Conservation (phyloP, 1,140 invertebrate species). For the Drosophila hydei region DNA sequence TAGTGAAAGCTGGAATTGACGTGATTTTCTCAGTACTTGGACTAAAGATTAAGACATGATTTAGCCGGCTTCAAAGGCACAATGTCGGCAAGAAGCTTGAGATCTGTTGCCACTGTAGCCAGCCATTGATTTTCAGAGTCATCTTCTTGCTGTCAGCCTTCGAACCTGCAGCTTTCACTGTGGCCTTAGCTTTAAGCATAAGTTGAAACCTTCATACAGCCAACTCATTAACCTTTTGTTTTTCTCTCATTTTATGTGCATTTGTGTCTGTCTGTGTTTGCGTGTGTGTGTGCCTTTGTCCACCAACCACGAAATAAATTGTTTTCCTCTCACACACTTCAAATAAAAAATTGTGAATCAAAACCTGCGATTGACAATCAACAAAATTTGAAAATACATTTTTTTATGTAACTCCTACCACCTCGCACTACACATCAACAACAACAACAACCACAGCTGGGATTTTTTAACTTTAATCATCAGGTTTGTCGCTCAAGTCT, state of each 20-base stretch:
- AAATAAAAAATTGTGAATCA: slow-evolving; percentile 38
- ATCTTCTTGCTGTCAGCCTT: slow-evolving; percentile 9
- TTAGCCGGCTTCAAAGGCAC: too few relatives aligned
- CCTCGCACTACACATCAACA: slow-evolving; percentile 36
- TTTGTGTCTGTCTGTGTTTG: slow-evolving; percentile 35
- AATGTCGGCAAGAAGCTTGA: too few relatives aligned
- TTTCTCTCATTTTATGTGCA: slow-evolving; percentile 47
- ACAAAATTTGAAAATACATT: slow-evolving; percentile 24
- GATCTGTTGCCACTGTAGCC: too few relatives aligned
- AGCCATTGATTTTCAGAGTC: background rate
- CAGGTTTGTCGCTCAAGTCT: slow-evolving; percentile 84
- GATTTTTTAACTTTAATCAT: slow-evolving; percentile 84
- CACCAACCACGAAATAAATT: slow-evolving; percentile 58
- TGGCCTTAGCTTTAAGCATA: slow-evolving; percentile 9
- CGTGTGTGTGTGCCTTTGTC: slow-evolving; percentile 42
- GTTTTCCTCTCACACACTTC: slow-evolving; percentile 53
- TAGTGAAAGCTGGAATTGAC: slow-evolving; percentile 10
- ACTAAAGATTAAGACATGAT: too few relatives aligned
- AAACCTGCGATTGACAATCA: slow-evolving; percentile 32
- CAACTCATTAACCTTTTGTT: slow-evolving; percentile 70
- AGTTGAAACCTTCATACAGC: slow-evolving; percentile 35
- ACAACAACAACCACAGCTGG: slow-evolving; percentile 66
- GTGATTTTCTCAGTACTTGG: background rate
- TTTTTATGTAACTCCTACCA: slow-evolving; percentile 25
- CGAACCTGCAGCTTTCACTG: slow-evolving; percentile 35